Base-by-base conservation (phyloP, 2,797 vertebrate species). In the Denticeps clupeoides region DNA sequence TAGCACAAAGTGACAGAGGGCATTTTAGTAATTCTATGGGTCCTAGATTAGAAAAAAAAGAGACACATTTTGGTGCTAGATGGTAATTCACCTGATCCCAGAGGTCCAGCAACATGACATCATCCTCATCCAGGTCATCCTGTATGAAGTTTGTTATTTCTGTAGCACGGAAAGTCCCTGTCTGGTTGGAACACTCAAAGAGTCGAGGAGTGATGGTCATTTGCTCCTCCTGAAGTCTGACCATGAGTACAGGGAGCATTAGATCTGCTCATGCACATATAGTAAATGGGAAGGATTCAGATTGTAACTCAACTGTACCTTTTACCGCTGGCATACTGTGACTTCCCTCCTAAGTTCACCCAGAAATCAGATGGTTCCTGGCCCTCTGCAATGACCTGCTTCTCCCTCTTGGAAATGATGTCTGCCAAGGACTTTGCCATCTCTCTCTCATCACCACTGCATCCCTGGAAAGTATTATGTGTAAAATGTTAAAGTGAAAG, bases 181-280 rank as follows among this genome's bases (percentile, higher is more conserved):
- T 88, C 70, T 90, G 62, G 63, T 87, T 90, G 64, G 89, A 90
- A 65, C 89, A 91, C 59, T 90, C 87, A 4, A 89, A 91, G 51
- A 91, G 82, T 7, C 86, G 74, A 1, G 89, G 81, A 0, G 46
- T 4, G 33, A 87, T 48, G 0, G 53, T 67, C 8, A 7, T 1
- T 7, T 22, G 74, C 51, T 86, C 82, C 5, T 88, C 79, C 60
- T 89, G 86, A 19, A 89, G 70, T 56, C 89, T 91, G 55, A 1
- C 2, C 19, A 48, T 12, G 10, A 26, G 4, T 9, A 18, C 47
- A 21, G 7, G 37, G 23, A 28, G 15, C 18, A 21, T 5, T 22
- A 51, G 12, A 21, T 24, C n/a, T 11, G 21, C 23, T 3, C 42
- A 37, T 16, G 23, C 18, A 6, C 26, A 25, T 43, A 13, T 13